Evolutionary conservation across 64 coral and sea anemone genomes (phyloP).

Genomic region (Catalaphyllia jardinei): DNA sequence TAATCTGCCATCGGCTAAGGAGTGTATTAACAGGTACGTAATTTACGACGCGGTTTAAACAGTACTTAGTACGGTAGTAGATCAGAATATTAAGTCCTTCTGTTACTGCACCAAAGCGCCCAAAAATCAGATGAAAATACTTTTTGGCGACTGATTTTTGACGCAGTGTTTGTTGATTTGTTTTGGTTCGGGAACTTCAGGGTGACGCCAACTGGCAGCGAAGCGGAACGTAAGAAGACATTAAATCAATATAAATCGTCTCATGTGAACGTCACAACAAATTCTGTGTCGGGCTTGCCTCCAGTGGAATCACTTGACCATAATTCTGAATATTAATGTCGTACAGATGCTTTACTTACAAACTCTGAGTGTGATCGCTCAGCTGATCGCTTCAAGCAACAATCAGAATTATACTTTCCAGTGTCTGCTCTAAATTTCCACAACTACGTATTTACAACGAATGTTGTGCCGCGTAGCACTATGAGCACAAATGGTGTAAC

Average conservation of each 20-base stretch:
- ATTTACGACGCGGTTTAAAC: neutral
- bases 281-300: neutral
- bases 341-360: no score
- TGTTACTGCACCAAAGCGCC: neutral
- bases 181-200: neutral
- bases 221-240: neutral
- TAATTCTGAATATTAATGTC: no score
- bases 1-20: slow-evolving; percentile 32
- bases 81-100: no score
- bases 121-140: neutral
- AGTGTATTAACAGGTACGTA: slow-evolving; percentile 81
- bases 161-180: neutral
- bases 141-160: neutral
- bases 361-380: no score
- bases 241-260: neutral
- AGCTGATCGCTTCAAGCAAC: no score
- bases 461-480: no score
- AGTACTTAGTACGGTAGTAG: neutral
- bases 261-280: neutral
- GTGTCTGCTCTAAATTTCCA: no score
- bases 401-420: no score
- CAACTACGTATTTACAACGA: no score
- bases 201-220: neutral
- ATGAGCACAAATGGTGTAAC: no score
- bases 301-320: no score